These are phyloP conservation scores for Morpho helenor DNA, from an alignment of 2,888 invertebrate genomes.

Conservation along the genomic window DNA sequence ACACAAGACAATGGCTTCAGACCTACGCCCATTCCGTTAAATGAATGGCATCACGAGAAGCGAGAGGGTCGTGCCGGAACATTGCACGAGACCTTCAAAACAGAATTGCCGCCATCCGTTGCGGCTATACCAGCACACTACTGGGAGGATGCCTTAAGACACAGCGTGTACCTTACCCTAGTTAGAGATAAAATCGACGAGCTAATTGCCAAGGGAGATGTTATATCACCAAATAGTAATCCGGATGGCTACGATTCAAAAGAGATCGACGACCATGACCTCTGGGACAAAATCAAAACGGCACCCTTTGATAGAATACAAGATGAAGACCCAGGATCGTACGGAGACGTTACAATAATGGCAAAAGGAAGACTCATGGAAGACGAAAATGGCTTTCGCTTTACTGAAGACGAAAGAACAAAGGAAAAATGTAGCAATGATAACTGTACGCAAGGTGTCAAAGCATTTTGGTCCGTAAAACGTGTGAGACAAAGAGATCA, in stretches of 20 bases:
- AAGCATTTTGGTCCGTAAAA: constrained; percentile 85
- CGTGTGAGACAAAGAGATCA: constrained; percentile 82
- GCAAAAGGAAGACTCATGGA: constrained; percentile 82
- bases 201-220: constrained; percentile 59
- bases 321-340: constrained; percentile 67
- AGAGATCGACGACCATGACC: constrained; percentile 62
- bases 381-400: constrained; percentile 71
- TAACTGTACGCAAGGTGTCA: constrained; percentile 72
- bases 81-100: constrained; percentile 45
- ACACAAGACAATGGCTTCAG: constrained; percentile 54
- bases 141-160: constrained; percentile 84
- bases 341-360: constrained; percentile 82
- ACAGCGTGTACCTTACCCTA: constrained; percentile 83
- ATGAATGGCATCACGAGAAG: constrained; percentile 49
- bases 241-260: constrained; percentile 42
- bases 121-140: constrained; percentile 61
- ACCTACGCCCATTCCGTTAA: constrained; percentile 66
- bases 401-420: constrained; percentile 69
- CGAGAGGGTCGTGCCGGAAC: constrained; percentile 41
- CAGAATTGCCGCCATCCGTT: constrained; percentile 37
- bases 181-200: constrained; percentile 77
- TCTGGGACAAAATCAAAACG: constrained; percentile 70
- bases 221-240: constrained; percentile 44
- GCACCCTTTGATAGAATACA: constrained; percentile 63
- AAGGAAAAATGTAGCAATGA: constrained; percentile 57